Evolutionary conservation across 2,113 vertebrate species (phyloP), one percentile per base, ranked within the genome.

Genomic region (Aythya baeri): DNA sequence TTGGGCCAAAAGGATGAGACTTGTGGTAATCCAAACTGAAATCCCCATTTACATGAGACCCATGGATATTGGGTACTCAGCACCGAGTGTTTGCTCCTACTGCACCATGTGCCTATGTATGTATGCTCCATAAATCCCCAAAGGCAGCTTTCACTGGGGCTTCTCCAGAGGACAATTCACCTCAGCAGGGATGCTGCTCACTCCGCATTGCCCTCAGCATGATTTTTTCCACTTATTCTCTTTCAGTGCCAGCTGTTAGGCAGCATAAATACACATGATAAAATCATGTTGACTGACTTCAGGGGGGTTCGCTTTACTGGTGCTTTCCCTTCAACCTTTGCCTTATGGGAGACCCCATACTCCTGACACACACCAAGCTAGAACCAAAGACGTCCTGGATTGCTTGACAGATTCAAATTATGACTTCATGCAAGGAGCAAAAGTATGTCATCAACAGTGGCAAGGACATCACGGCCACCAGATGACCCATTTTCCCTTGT

Each of bases 21-120:
- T 8, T 1, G 0, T 1, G 7, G 31, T 25, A 74, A 46, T 17
- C 23, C 72, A 74, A 62, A 23, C 13, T 2, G 6, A 85, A 63
- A 0, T 1, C n/a, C 14, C 59, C 38, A 20, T 43, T 17, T 27
- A 11, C 1, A 4, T 1, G n/a, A 84, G 52, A 34, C 36, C 49
- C 26, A 21, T 2, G 5, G 55, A 21, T 17, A 9, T 0, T 0
- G 7, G 49, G 32, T 1, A 34, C 74, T 31, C 54, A 17, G 78
- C 62, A 74, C 7, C 0, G 3, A 70, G 18, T 2, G 17, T 1
- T 83, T 9, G n/a, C 25, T 74, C 55, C 72, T n/a, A 0, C 34
- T 34, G 41, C 18, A 16, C 29, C 58, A 23, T 2, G 7, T 0
- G 25, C 13, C n/a, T 31, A 5, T 16, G 4, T 25, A 17, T 4